Percentiles rank a stretch among this genome's conserved stretches.
Conservation (phyloP, 2,888 invertebrate species). For the Loripinus fragilis region DNA sequence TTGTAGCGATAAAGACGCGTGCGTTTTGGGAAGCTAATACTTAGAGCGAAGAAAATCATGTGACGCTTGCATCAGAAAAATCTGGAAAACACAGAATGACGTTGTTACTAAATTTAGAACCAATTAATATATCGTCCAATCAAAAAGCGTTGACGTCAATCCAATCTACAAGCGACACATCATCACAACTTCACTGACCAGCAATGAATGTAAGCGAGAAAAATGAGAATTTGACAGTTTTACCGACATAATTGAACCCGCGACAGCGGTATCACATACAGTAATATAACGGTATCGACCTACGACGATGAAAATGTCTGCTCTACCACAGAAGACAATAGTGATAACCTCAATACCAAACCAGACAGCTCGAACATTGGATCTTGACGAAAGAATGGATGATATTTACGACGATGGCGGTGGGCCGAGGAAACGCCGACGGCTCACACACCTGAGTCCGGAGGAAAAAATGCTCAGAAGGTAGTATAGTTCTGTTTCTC, state of each 20-base stretch:
- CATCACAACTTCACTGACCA: slow-evolving; percentile 33
- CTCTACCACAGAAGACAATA: slow-evolving; percentile 65
- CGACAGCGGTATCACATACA: slow-evolving; percentile 9
- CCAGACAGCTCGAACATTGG: slow-evolving; percentile 52
- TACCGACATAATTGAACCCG: slow-evolving; percentile 21
- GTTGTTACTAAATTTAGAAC: slow-evolving; percentile 36
- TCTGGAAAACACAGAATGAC: slow-evolving; percentile 30
- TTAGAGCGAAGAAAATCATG: too few species aligned
- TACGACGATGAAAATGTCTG: slow-evolving; percentile 58
- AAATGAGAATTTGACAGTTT: slow-evolving; percentile 43
- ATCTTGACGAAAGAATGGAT: slow-evolving; percentile 62
- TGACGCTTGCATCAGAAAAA: slow-evolving; percentile 44
- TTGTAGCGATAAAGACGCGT: too few species aligned
- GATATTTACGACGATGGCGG: slow-evolving; percentile 60
- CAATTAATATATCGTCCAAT: slow-evolving; percentile 39
- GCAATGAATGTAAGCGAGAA: slow-evolving; percentile 35
- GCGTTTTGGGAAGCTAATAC: too few species aligned
- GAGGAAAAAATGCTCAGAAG: slow-evolving; percentile 84
- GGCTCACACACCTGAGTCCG: slow-evolving; percentile 83
- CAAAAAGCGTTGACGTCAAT: slow-evolving; percentile 43
- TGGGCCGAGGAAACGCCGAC: slow-evolving; percentile 81
- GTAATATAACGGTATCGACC: slow-evolving; percentile 28
- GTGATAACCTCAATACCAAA: slow-evolving; percentile 64
- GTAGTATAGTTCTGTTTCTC: too few species aligned
- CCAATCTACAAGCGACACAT: slow-evolving; percentile 58